Evolutionary conservation across 2,888 invertebrate genomes (phyloP), one percentile per base, ranked within the genome.

Genomic region (Aphidius colemani): DNA sequence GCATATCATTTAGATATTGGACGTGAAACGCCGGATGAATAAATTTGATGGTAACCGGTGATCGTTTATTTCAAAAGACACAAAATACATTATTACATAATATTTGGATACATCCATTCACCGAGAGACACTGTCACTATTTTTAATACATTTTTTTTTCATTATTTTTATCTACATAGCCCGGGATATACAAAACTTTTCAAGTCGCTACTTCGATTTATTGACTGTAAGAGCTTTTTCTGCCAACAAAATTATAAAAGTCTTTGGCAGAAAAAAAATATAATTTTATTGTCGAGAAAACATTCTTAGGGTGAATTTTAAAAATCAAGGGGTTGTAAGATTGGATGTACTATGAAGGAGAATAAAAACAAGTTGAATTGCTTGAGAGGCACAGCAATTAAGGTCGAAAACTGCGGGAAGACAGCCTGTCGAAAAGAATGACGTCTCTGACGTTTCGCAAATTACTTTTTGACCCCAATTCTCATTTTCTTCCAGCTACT

Each of bases 371-470:
- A 60, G 63, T 51, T 51, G 59, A 39, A 48, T 40, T 53, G 53
- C 57, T 40, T 53, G 66, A 63, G 64, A 58, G 57, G 57, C 62
- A 66, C 55, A 59, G 61, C 67, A 68, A 69, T 68, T 67, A 69
- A 67, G 67, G 63, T 46, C 64, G 61, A 61, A 67, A 65, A 68
- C 64, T 61, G 68, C 65, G 53, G 61, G 63, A 49, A 56, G 57
- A 53, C 13, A 53, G 63, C 71, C 65, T 67, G 69, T 69, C 71
- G 71, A 71, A 70, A 71, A 61, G 70, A 72, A 72, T 70, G 70
- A 67, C 69, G 67, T 68, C 63, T 68, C 67, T 70, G 72, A 71
- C 72, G 70, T 72, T 70, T 72, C 69, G 71, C 72, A 72, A 72
- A 75, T 75, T 75, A 74, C 72, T 75, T 72, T 71, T 71, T 69